Percentiles rank a stretch among this genome's conserved stretches.
Evolutionary conservation across 2,888 invertebrate species (phyloP).

Genomic region (Rhaphigaster nebulosa): DNA sequence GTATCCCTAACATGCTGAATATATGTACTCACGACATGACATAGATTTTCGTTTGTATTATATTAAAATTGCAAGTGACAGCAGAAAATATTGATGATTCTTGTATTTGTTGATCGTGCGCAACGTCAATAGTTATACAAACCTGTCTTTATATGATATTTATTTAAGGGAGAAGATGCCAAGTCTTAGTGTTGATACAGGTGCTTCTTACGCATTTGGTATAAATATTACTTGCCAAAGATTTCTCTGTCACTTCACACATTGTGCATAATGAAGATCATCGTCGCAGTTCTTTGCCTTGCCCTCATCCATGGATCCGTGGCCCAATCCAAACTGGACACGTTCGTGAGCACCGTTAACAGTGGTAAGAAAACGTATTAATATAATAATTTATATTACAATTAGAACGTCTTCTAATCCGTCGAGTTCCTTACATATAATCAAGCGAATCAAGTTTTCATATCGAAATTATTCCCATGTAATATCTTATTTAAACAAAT

Average conservation of each 20-base stretch:
- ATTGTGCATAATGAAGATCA: slow-evolving; percentile 30
- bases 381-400: background rate
- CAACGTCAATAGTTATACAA: slow-evolving; percentile 9
- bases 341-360: background rate
- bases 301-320: slow-evolving; percentile 24
- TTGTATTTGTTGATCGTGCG: background rate
- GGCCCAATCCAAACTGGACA: slow-evolving; percentile 22
- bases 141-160: background rate
- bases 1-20: too few species aligned
- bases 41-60: background rate
- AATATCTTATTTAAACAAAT: too few species aligned
- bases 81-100: background rate
- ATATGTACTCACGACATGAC: too few species aligned
- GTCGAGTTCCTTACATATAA: background rate
- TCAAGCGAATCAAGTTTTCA: background rate
- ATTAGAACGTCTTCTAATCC: too few species aligned
- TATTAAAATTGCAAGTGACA: background rate
- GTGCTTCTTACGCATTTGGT: background rate
- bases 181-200: background rate
- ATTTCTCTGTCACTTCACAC: background rate
- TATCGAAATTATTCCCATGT: background rate
- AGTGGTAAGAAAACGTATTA: background rate
- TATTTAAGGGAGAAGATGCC: background rate
- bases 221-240: slow-evolving; percentile 6
- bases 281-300: slow-evolving; percentile 15